Percentiles rank a stretch among this genome's conserved stretches.
These are phyloP conservation scores for Callithrix jacchus DNA, from an alignment of 2,113 vertebrate species.

Conservation along the genomic window DNA sequence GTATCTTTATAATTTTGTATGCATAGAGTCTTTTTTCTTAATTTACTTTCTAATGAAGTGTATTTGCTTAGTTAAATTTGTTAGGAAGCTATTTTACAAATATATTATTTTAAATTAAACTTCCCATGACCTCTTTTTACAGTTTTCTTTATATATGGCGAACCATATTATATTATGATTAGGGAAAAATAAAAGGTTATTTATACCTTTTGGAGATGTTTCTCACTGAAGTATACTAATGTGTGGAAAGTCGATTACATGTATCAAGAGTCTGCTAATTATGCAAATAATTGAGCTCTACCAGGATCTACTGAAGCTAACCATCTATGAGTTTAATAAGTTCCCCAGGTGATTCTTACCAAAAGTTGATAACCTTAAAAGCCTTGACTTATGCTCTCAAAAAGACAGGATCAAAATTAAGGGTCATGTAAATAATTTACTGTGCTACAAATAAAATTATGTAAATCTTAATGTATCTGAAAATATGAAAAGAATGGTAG, in stretches of 20 bases:
- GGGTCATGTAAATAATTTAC: not conserved
- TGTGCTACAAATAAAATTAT: conserved; percentile 9
- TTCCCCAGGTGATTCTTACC: not conserved
- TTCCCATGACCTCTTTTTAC: not conserved
- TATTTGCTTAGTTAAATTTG: conserved; percentile 9
- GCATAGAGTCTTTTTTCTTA: not conserved
- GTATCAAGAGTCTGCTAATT: not conserved
- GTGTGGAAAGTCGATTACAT: not conserved
- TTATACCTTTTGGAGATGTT: not conserved
- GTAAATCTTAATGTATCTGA: not conserved
- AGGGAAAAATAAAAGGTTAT: not conserved
- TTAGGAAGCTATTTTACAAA: conserved; percentile 30
- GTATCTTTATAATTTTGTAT: conserved; percentile 23
- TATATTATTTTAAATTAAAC: conserved; percentile 38
- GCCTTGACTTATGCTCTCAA: not conserved
- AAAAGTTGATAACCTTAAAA: not conserved
- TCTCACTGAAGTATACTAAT: not conserved
- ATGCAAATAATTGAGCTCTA: not conserved
- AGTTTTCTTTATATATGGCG: conserved; percentile 5
- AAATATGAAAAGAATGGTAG: not conserved
- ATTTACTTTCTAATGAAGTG: not conserved
- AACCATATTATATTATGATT: not conserved
- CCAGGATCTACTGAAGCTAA: not conserved
- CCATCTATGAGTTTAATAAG: not conserved
- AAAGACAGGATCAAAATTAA: not conserved